Conservation (phyloP, 2,888 invertebrate species). For the Synergus japonicus region DNA sequence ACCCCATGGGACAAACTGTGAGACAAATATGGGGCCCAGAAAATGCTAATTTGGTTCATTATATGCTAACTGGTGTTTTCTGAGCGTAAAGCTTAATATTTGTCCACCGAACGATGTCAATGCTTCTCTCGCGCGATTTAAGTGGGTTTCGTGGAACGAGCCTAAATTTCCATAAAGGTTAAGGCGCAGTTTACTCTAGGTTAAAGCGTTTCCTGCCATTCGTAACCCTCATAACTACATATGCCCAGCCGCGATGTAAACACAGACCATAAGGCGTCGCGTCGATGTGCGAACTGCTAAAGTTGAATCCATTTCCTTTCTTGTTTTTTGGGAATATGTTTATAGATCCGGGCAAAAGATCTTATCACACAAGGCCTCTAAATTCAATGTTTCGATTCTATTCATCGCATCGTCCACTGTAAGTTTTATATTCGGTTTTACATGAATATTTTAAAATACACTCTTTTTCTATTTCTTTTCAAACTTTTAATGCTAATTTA, state of each 20-base stretch:
- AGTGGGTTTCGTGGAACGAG: constrained; percentile 19
- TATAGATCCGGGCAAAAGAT: constrained; percentile 41
- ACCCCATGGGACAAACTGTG: not conserved
- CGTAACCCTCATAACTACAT: constrained; percentile 55
- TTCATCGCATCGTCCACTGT: not conserved
- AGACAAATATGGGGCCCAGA: not conserved
- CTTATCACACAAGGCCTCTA: constrained; percentile 1
- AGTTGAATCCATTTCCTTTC: constrained; percentile 40
- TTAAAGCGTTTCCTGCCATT: constrained; percentile 59
- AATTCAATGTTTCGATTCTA: constrained; percentile 1
- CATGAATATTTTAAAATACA: not conserved
- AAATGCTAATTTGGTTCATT: constrained; percentile 35
- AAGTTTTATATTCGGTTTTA: not conserved
- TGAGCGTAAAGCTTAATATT: constrained; percentile 18
- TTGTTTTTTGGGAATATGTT: constrained; percentile 43
- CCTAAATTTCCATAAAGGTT: constrained; percentile 63
- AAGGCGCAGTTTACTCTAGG: constrained; percentile 60
- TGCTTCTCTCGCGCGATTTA: constrained; percentile 30
- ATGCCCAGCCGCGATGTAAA: constrained; percentile 46
- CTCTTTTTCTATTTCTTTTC: too few species aligned
- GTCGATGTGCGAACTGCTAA: constrained; percentile 58
- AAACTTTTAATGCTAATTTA: too few species aligned
- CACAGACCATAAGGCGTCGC: constrained; percentile 59
- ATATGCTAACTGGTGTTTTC: constrained; percentile 13
- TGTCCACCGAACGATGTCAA: constrained; percentile 36